phyloP scores from a whole-genome alignment of 1,140 invertebrate genomes.

The Rhopalosiphum maidis region DNA sequence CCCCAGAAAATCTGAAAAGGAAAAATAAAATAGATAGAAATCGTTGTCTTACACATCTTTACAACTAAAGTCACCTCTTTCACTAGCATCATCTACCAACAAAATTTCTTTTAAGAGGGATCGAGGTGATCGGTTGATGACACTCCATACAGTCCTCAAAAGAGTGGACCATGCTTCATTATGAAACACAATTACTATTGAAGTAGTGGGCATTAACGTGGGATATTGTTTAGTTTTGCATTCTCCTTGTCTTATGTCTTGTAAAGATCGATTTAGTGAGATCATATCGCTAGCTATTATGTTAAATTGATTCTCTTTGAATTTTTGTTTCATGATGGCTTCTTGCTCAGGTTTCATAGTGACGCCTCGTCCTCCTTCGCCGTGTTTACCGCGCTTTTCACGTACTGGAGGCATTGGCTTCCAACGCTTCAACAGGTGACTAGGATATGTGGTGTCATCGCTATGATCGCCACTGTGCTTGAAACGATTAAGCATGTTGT shows the following conservation, averaged over 20 bases:
- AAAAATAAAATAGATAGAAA: not conserved
- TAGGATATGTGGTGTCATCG: conserved; percentile 63
- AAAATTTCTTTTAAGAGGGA: conserved; percentile 92
- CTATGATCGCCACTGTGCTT: conserved; percentile 60
- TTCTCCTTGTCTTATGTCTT: conserved; percentile 90
- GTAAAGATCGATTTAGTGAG: conserved; percentile 91
- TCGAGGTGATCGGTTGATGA: conserved; percentile 89
- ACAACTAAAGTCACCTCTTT: conserved; percentile 72
- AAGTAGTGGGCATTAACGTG: conserved; percentile 82
- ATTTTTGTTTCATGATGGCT: conserved; percentile 89
- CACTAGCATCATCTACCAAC: conserved; percentile 94
- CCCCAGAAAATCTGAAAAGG: conserved; percentile 81
- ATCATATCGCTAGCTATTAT: conserved; percentile 97
- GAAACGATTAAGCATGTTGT: conserved; percentile 58
- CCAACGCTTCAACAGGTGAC: conserved; percentile 74
- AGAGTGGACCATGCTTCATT: conserved; percentile 98
- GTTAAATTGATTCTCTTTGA: conserved; percentile 99
- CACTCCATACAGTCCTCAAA: conserved; percentile 93
- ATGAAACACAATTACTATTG: conserved; percentile 96
- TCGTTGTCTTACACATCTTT: not conserved
- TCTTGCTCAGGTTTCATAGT: conserved; percentile 84
- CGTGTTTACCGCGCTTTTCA: conserved; percentile 75
- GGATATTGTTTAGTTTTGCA: conserved; percentile 82
- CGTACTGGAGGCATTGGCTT: conserved; percentile 72
- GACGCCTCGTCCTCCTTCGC: conserved; percentile 90